Conservation (phyloP, 1,140 invertebrate genomes). For the Heliconius eleuchia region DNA sequence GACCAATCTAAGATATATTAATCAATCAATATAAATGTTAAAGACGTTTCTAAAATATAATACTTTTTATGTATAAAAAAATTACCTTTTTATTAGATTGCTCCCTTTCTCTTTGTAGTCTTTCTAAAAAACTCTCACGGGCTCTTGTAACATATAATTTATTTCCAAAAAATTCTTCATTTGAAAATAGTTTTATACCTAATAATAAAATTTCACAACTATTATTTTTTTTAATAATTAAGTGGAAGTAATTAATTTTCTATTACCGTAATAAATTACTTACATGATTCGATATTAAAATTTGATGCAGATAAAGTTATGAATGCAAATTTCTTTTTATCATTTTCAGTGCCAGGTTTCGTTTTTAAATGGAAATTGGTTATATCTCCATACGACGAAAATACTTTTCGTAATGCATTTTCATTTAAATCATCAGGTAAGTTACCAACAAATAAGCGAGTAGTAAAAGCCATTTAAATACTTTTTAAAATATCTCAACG, state of each 20-base stretch:
- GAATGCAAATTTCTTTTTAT: conserved; percentile 68
- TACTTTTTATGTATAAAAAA: not conserved
- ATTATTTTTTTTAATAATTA: too few relatives aligned
- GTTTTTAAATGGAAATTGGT: conserved; percentile 66
- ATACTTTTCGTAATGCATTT: conserved; percentile 50
- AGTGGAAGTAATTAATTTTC: not conserved
- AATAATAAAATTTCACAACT: conserved; percentile 24
- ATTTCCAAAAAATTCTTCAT: conserved; percentile 57
- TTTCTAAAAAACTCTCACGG: conserved; percentile 71
- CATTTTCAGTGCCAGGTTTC: conserved; percentile 54
- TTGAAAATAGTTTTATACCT: conserved; percentile 69
- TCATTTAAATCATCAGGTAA: conserved; percentile 56
- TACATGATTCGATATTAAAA: conserved; percentile 66
- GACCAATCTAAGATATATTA: conserved; percentile 18
- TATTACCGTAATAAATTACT: conserved; percentile 41
- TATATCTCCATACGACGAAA: conserved; percentile 64
- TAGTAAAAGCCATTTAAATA: conserved; percentile 34
- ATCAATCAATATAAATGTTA: not conserved
- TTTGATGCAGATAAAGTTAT: conserved; percentile 59
- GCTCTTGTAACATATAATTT: conserved; percentile 68
- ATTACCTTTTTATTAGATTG: conserved; percentile 51
- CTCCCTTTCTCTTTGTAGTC: conserved; percentile 67
- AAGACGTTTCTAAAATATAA: not conserved
- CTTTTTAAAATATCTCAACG: not conserved
- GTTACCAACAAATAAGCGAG: conserved; percentile 71